Percentiles rank a stretch among this genome's conserved stretches.
Conservation (phyloP, 2,888 invertebrate genomes). For the Tinea semifulvella region DNA sequence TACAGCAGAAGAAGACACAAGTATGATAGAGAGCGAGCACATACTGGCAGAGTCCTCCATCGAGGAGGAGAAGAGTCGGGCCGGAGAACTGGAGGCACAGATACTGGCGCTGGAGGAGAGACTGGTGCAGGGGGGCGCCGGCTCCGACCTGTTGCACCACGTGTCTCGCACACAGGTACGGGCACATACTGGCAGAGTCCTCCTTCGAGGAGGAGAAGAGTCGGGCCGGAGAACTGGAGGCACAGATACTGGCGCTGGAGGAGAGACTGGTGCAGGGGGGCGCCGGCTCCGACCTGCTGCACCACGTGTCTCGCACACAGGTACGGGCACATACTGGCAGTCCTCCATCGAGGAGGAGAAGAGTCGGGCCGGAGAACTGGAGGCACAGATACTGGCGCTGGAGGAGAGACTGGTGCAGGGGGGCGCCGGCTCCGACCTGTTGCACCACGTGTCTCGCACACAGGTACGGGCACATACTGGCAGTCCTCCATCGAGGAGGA, state of each 20-base stretch:
- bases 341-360: constrained; percentile 91
- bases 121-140: constrained; percentile 84
- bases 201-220: constrained; percentile 74
- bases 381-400: constrained; percentile 90
- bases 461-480: too few relatives aligned
- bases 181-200: constrained; percentile 48
- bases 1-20: constrained; percentile 46
- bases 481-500: too few relatives aligned
- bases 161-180: constrained; percentile 54
- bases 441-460: too few relatives aligned
- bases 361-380: constrained; percentile 90
- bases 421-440: too few relatives aligned
- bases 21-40: constrained; percentile 52
- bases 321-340: constrained; percentile 82
- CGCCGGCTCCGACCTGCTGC: constrained; percentile 40
- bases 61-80: constrained; percentile 75
- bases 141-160: constrained; percentile 8
- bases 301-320: constrained; percentile 95
- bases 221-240: constrained; percentile 78
- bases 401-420: too few relatives aligned
- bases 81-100: constrained; percentile 79
- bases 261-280: constrained; percentile 94
- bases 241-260: constrained; percentile 86
- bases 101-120: constrained; percentile 91
- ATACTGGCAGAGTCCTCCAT: constrained; percentile 56